Evolutionary conservation across 2,113 vertebrate genomes (phyloP).

Genomic region (Bubo scandiacus): DNA sequence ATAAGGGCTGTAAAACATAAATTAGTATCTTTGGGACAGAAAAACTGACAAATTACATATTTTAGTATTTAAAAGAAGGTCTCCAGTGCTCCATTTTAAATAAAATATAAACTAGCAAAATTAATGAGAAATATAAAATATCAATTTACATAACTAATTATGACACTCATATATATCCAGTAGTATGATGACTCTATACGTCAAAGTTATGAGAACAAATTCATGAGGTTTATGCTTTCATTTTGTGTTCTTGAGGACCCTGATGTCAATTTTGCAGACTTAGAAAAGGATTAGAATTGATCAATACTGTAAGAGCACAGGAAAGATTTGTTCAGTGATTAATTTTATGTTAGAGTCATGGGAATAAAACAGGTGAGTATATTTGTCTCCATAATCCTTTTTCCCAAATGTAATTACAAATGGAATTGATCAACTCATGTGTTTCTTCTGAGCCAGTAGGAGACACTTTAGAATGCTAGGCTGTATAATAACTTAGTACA

Average conservation of each 20-base stretch:
- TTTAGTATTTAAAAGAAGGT: background rate
- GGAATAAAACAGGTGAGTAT: slow-evolving; percentile 67
- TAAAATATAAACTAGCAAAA: background rate
- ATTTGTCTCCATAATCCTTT: slow-evolving; percentile 75
- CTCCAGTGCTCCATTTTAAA: background rate
- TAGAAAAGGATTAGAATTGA: slow-evolving; percentile 60
- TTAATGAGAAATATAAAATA: background rate
- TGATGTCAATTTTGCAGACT: slow-evolving; percentile 3
- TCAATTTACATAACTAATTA: background rate
- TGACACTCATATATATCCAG: background rate
- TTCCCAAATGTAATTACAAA: slow-evolving; percentile 77
- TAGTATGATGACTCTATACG: background rate
- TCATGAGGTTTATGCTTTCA: slow-evolving; percentile 47
- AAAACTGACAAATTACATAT: background rate
- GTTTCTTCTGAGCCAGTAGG: slow-evolving; percentile 58
- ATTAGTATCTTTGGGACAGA: background rate
- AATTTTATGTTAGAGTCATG: slow-evolving; percentile 66
- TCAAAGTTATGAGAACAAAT: slow-evolving; percentile 31
- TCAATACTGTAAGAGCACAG: slow-evolving; percentile 44
- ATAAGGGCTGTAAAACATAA: background rate
- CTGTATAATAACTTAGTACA: slow-evolving; percentile 53
- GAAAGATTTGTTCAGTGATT: slow-evolving; percentile 67
- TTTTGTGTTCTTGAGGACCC: slow-evolving; percentile 49
- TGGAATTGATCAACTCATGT: slow-evolving; percentile 69
- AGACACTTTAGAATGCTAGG: slow-evolving; percentile 52